Percentiles rank a stretch among this genome's conserved stretches.
phyloP scores from a whole-genome alignment of 2,888 invertebrate species.

The Epinotia ramella region DNA sequence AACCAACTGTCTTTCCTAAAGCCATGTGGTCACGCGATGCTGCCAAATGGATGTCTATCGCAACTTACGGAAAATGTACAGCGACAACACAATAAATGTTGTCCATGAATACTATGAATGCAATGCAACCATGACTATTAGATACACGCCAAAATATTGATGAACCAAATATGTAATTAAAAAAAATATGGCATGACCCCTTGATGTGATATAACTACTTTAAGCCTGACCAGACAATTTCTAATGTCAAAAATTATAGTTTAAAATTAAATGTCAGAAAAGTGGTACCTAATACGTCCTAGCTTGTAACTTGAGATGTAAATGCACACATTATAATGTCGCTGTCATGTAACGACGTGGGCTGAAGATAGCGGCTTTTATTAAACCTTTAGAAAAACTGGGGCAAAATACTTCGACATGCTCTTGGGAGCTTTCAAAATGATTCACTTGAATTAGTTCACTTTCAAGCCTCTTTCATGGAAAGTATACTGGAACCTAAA shows the following conservation, averaged over 20 bases:
- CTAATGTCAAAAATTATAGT: background rate
- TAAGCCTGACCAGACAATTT: no score
- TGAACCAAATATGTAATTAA: no score
- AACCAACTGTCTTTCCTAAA: background rate
- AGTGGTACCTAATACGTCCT: background rate
- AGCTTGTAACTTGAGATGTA: slow-evolving; percentile 28
- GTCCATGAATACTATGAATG: no score
- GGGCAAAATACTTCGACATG: background rate
- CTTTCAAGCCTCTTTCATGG: background rate
- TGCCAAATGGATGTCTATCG: background rate
- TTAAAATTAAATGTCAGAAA: background rate
- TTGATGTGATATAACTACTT: no score
- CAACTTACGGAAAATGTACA: no score
- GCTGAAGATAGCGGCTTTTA: slow-evolving; percentile 29
- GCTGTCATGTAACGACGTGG: slow-evolving; percentile 27
- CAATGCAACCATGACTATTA: no score
- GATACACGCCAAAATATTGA: no score
- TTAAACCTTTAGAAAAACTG: slow-evolving; percentile 29
- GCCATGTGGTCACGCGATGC: background rate
- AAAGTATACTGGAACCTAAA: no score
- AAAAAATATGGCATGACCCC: no score
- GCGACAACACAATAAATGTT: no score
- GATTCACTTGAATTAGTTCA: background rate
- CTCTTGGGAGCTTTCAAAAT: background rate
- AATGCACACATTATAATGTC: slow-evolving; percentile 31